Evolutionary conservation across 2,797 vertebrate species (phyloP), one percentile per base, ranked within the genome.

Genomic region (Eulemur rubriventer): DNA sequence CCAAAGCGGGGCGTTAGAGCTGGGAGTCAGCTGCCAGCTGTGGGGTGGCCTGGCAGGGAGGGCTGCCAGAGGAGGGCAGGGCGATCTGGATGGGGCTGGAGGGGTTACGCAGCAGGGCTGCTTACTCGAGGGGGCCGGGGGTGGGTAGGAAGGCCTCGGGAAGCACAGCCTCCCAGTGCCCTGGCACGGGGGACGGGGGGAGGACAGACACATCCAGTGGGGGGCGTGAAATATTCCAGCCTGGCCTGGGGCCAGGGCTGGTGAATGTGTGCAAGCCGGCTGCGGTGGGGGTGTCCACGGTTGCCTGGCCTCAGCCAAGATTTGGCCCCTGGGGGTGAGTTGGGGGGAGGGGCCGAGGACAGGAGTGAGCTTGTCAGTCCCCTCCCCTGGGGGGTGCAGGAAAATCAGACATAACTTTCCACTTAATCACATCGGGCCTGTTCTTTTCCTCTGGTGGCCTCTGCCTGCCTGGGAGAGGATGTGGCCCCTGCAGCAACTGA

Each of bases 321-420:
- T 43, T 55, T 7, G 55, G 85, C 79, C 96, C 93, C 84, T 93
- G 0, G 0, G 70, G 65, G 85, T 82, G 82, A 38, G 13, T 43
- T 48, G 20, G 55, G 67, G 84, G 75, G 75, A 52, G 57, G 55
- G 16, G 22, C 35, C 17, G 50, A 89, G 90, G 92, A 92, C 96
- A 94, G 94, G 92, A 90, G 91, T 69, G 81, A 90, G 90, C 84
- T 94, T 89, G 93, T 92, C 13, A 33, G 63, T 59, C 52, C 52
- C 81, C 17, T 81, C 63, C 70, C 69, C 3, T 9, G n/a, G 61
- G 22, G 46, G 7, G 48, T 79, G 46, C 41, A 18, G 69, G 83
- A 76, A 80, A 95, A 76, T 75, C 78, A 92, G 89, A 63, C 73
- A 70, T 97, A 94, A 69, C 81, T 67, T 96, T 96, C 80, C 50